Evolutionary conservation across 2,113 vertebrate species (phyloP), one percentile per base, ranked within the genome.

Genomic region (Chamaetylas fuelleborni): DNA sequence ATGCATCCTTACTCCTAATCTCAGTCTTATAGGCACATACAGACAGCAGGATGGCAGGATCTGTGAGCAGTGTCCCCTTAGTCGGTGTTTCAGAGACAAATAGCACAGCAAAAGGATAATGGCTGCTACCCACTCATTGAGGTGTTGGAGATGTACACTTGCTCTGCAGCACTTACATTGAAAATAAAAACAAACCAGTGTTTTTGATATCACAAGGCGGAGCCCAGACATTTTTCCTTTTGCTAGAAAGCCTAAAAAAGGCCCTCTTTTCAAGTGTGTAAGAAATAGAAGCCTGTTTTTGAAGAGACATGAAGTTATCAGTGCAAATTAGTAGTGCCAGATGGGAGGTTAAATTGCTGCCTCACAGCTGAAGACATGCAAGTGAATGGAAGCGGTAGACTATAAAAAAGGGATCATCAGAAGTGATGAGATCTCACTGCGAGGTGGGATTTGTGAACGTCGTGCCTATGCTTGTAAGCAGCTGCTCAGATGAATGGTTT

Each of bases 271-370:
- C 29, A 66, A 92, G 58, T 28, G 51, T 47, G 82, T 93, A 70
- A 92, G 87, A 87, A 90, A 88, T 58, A 92, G 87, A 92, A 87
- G 29, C 34, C 43, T 74, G 40, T 74, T 96, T 90, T 81, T 89
- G 86, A 87, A 70, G 45, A 86, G 78, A 69, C 38, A 29, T 76
- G 78, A 80, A 92, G 90, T 84, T 94, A 96, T 81, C 88, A 33
- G 90, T 38, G 40, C 82, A 92, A 95, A 96, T 94, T 97, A 93
- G 92, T 89, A 74, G 82, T 0, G 1, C 70, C 77, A 83, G 88
- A 83, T 93, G 67, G 79, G 93, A 93, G 76, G 72, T 94, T 92
- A 95, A 94, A 86, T 94, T 93, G 40, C 86, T 93, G 94, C 93
- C 88, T 95, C 82, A 47, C 88, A 93, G 92, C 65, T 92, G 85